Evolutionary conservation across 2,797 vertebrate genomes (phyloP), one percentile per base, ranked within the genome.

Genomic region (Clamator glandarius): DNA sequence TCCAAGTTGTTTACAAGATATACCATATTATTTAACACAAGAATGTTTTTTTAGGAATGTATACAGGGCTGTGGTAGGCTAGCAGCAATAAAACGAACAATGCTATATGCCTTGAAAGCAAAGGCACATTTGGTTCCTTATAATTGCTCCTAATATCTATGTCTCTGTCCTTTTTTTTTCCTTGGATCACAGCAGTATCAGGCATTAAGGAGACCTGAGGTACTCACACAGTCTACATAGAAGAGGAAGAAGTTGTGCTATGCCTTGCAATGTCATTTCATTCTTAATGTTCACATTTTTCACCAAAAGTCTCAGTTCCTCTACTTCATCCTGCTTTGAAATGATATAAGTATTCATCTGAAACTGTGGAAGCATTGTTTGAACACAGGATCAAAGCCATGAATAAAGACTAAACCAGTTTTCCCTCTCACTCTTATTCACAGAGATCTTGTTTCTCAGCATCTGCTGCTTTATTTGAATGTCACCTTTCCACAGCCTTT

Each of bases 401-500:
- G n/a, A 89, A 35, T n/a, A 76, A 89, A 91, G 69, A 29, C 76
- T 72, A 52, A 70, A 86, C 58, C 51, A 87, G 51, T 69, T 67
- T 86, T 90, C 35, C 25, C 12, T 87, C 79, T 94, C 48, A 9
- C 33, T 68, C 24, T 61, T 46, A 57, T 79, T 87, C 63, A 54
- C 48, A 89, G 69, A 90, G 39, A 66, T 73, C 59, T 57, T 7
- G 8, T 84, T 87, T 92, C 70, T 91, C 83, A 57, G 80, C 39
- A 66, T 79, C 67, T 91, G 69, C 74, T 0, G 0, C 57, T 94
- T 92, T 92, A 76, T 90, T 95, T 93, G 81, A 93, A 61, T 89
- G 93, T 93, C 90, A 95, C 76, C 57, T 95, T 92, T 84, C 86
- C 82, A 62, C 2, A 0, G 69, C 83, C 93, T 87, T 92, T 87